Evolutionary conservation across 1,140 invertebrate species (phyloP).

Genomic region (Brachionus plicatilis): DNA sequence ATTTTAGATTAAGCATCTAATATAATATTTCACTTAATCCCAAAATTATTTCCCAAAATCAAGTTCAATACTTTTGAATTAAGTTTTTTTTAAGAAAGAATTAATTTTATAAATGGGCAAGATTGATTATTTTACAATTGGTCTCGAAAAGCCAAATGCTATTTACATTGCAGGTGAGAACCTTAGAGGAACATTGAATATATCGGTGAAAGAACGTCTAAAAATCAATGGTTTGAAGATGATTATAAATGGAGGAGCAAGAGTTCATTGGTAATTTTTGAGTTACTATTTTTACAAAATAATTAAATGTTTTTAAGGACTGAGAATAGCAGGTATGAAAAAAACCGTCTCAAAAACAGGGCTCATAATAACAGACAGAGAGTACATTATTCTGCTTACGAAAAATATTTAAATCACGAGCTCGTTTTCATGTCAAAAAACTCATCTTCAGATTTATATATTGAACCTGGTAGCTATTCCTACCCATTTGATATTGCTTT

Average conservation of each 20-base stretch:
- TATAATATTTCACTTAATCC: no score
- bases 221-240: constrained; percentile 35
- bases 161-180: constrained; percentile 7
- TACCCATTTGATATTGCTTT: constrained; percentile 58
- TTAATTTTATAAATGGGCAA: constrained; percentile 15
- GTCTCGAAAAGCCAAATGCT: background rate
- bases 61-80: no score
- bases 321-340: no score
- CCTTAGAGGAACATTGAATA: background rate
- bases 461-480: constrained; percentile 50
- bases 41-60: no score
- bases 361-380: background rate
- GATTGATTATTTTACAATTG: constrained; percentile 22
- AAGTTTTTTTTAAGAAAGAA: background rate
- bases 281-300: no score
- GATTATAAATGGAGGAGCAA: background rate
- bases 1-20: no score
- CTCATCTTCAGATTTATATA: background rate
- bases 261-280: constrained; percentile 9
- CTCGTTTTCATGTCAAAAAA: background rate
- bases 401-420: background rate
- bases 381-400: background rate
- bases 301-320: no score
- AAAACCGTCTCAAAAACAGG: no score
- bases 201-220: constrained; percentile 21